Percentiles rank a stretch among this genome's conserved stretches.
These are phyloP conservation scores for Incurvaria masculella DNA, from an alignment of 2,888 invertebrate species.

Conservation along the genomic window DNA sequence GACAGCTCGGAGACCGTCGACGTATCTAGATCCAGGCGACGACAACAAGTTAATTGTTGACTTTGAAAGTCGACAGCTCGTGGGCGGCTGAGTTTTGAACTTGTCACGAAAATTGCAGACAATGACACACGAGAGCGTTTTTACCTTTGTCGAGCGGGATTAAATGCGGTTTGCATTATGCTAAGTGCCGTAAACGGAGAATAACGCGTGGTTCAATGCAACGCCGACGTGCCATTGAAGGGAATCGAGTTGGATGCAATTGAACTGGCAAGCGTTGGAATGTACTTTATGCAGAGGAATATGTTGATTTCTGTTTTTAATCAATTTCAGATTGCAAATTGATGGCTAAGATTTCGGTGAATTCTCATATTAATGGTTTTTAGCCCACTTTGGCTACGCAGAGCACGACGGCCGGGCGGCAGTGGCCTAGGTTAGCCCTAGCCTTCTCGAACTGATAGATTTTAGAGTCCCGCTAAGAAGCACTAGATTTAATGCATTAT, in stretches of 20 bases:
- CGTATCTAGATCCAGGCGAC: constrained; percentile 37
- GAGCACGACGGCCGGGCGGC: too few species aligned
- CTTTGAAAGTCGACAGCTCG: constrained; percentile 4
- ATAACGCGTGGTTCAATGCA: not conserved
- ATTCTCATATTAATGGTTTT: too few species aligned
- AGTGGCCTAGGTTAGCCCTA: too few species aligned
- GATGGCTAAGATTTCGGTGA: too few species aligned
- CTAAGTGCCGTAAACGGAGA: not conserved
- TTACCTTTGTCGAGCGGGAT: not conserved
- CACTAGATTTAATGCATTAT: too few species aligned
- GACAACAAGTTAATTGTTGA: constrained; percentile 45
- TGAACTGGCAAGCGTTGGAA: too few species aligned
- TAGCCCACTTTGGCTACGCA: too few species aligned
- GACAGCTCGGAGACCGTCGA: constrained; percentile 30
- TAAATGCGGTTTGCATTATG: not conserved
- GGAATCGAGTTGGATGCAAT: not conserved
- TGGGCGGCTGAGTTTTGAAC: constrained; percentile 1
- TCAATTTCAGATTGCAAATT: too few species aligned
- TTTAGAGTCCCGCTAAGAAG: too few species aligned
- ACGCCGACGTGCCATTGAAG: not conserved
- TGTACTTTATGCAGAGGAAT: too few species aligned
- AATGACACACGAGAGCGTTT: not conserved
- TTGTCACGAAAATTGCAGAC: not conserved
- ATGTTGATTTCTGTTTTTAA: too few species aligned
- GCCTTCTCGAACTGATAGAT: too few species aligned